A percentile compares a stretch with the other conserved stretches of the same genome.
These are phyloP conservation scores for Argyra leucocephala DNA, from an alignment of 2,888 invertebrate species.

Conservation along the genomic window DNA sequence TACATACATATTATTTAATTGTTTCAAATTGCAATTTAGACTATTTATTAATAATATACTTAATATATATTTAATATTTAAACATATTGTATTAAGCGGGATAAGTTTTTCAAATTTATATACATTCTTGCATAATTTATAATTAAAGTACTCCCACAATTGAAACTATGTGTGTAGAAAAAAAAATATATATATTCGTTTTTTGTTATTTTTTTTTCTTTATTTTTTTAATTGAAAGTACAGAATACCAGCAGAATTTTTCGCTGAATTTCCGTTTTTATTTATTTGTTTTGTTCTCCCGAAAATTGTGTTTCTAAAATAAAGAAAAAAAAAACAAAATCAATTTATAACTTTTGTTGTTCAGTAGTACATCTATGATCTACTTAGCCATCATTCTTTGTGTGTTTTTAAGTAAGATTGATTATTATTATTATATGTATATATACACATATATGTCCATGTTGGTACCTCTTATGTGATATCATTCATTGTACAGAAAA, in stretches of 20 bases:
- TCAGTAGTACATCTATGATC: not conserved
- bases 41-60: not conserved
- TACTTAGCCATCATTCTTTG: not conserved
- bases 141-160: not conserved
- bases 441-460: too few relatives aligned
- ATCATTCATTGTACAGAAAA: too few relatives aligned
- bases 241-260: not conserved
- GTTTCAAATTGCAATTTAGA: not conserved
- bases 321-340: not conserved
- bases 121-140: not conserved
- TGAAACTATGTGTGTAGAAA: not conserved
- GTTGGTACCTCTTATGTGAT: not conserved
- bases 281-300: not conserved
- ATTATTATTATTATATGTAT: not conserved
- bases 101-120: not conserved
- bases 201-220: too few relatives aligned
- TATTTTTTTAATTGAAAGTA: not conserved
- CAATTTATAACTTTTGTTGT: not conserved
- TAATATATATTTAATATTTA: not conserved
- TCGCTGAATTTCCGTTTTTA: not conserved
- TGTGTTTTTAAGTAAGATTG: not conserved
- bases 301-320: not conserved
- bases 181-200: too few relatives aligned
- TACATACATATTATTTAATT: not conserved
- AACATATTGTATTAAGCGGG: not conserved